A percentile compares a stretch with the other conserved stretches of the same genome.
These are phyloP conservation scores for Acanthaster planci DNA, from an alignment of 35 echinoderm and acorn worm species.

Conservation along the genomic window DNA sequence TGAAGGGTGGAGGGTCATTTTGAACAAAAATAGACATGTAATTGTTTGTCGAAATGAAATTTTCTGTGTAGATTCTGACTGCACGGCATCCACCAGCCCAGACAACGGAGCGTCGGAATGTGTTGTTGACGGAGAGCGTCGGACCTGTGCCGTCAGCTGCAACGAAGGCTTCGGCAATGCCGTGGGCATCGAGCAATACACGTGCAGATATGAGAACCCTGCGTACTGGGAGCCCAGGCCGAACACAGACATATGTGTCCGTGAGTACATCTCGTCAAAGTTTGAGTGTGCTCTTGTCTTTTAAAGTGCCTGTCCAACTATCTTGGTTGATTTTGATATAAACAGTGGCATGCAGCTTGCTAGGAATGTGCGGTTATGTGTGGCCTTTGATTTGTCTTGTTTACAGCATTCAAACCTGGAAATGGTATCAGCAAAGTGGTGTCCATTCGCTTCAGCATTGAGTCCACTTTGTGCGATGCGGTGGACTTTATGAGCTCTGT, in stretches of 20 bases:
- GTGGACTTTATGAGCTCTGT: neutral
- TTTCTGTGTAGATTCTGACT: neutral
- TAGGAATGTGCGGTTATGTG: too few relatives aligned
- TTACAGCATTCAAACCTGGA: neutral
- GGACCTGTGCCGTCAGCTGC: neutral
- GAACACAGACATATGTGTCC: conserved; percentile 14
- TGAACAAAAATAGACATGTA: too few relatives aligned
- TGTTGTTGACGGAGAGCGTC: neutral
- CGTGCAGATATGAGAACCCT: neutral
- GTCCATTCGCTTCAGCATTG: neutral
- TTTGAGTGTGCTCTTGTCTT: too few relatives aligned
- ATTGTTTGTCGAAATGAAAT: too few relatives aligned
- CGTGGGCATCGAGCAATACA: neutral
- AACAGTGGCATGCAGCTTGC: too few relatives aligned
- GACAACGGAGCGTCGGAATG: neutral
- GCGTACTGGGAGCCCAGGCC: neutral
- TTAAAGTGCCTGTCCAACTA: too few relatives aligned
- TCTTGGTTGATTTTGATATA: too few relatives aligned
- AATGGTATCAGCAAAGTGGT: neutral
- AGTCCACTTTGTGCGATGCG: neutral
- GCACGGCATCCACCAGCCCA: neutral
- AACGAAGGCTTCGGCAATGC: neutral
- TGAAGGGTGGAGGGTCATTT: too few relatives aligned
- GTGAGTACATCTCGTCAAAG: neutral
- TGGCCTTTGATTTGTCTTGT: neutral